Evolutionary conservation across 2,113 vertebrate genomes (phyloP), one percentile per base, ranked within the genome.

Genomic region (Pollachius pollachius): DNA sequence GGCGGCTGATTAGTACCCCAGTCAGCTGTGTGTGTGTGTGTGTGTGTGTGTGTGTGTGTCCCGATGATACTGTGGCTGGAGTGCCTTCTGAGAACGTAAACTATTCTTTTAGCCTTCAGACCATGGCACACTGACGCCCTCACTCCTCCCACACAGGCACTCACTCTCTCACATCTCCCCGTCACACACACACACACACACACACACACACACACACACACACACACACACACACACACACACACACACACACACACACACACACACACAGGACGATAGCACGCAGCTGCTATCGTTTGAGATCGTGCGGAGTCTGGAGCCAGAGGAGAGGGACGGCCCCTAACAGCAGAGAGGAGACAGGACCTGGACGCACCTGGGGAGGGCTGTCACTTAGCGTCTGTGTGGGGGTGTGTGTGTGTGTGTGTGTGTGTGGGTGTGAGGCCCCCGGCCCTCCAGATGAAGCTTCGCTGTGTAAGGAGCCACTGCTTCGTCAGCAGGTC

Each of bases 381-480:
- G 41, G 8, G 11, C 8, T 48, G 12, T 13, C 41, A 48, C 41
- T 48, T 9, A 12, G 19, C 60, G 57, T 69, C n/a, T 41, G 57
- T 68, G 41, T 52, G 52, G 63, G 52, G 11, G 17, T 71, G 41
- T 64, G 48, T 59, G 16, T 62, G 58, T 52, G 62, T 66, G 27
- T 18, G 9, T 69, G 16, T 65, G 5, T 62, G 62, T 70, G 71
- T 16, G 21, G 27, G 54, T 15, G 64, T 2, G 64, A n/a, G 80
- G 71, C 52, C 70, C 66, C 62, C 63, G 82, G 81, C 81, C 87
- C 84, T 85, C 70, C 84, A 79, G 71, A 68, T 74, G 68, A 82
- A 82, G 72, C 81, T 90, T 89, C 84, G 84, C 74, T 86, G 90
- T 86, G 90, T 89, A 87, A 91, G 89, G 89, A 91, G 87, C 89